These are phyloP conservation scores for Pristiophorus japonicus DNA, from an alignment of 2,113 vertebrate genomes.

Conservation along the genomic window DNA sequence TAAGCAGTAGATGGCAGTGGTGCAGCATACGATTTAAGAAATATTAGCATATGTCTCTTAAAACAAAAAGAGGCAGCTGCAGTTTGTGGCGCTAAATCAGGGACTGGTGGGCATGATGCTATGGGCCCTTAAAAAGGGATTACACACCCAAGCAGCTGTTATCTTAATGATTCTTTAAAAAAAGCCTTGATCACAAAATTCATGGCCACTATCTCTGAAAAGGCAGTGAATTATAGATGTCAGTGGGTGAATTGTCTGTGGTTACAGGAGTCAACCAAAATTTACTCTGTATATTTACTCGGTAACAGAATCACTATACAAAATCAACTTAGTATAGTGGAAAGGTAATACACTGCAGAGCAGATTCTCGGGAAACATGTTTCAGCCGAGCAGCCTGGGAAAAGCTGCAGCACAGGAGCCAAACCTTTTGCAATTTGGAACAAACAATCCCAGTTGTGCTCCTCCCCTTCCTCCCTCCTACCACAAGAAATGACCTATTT, in stretches of 20 bases:
- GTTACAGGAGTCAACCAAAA: neutral
- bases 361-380: neutral
- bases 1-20: conserved; percentile 21
- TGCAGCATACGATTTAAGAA: neutral
- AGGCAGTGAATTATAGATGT: neutral
- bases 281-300: no score
- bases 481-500: conserved; percentile 7
- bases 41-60: neutral
- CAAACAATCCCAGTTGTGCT: no score
- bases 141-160: neutral
- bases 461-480: neutral
- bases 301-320: neutral
- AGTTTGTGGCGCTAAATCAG: neutral
- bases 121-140: neutral
- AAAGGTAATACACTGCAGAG: neutral
- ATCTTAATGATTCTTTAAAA: neutral
- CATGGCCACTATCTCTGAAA: neutral
- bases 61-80: neutral
- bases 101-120: neutral
- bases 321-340: neutral
- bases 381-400: neutral
- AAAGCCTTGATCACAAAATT: neutral
- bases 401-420: neutral
- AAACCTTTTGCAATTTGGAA: neutral
- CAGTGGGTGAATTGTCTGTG: neutral